Evolutionary conservation across 2,797 vertebrate species (phyloP).

Genomic region (Melanotaenia trifasciata): DNA sequence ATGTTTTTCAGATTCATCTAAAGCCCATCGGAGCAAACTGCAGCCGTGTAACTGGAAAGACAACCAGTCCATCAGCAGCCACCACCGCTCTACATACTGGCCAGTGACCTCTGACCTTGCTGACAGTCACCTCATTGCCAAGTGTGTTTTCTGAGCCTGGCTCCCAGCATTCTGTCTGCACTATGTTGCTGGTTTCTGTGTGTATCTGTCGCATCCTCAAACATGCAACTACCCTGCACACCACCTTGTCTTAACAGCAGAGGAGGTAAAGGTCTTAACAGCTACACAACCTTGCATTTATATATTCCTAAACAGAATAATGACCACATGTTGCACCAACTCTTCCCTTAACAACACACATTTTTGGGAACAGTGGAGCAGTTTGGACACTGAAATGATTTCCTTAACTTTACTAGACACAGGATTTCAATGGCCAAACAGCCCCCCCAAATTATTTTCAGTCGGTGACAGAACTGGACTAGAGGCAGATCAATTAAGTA

Average conservation of each 20-base stretch:
- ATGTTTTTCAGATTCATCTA: slow-evolving; percentile 18
- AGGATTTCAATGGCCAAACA: too few relatives aligned
- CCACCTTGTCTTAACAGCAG: slow-evolving; percentile 8
- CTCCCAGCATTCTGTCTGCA: slow-evolving; percentile 40
- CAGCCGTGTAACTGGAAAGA: slow-evolving; percentile 42
- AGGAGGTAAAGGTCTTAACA: slow-evolving; percentile 2
- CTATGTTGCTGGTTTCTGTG: slow-evolving; percentile 40
- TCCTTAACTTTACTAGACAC: too few relatives aligned
- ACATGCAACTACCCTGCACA: slow-evolving; percentile 3
- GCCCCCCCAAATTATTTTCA: too few relatives aligned
- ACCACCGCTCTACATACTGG: slow-evolving; percentile 46
- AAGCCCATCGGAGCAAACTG: slow-evolving; percentile 5
- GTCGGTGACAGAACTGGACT: too few relatives aligned
- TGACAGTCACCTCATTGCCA: slow-evolving; percentile 61
- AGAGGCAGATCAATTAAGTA: too few relatives aligned
- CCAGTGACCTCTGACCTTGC: slow-evolving; percentile 64
- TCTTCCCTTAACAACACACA: not conserved
- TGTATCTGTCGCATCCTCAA: slow-evolving; percentile 33
- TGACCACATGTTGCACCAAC: not conserved
- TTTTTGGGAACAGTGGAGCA: too few relatives aligned
- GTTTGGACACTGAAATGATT: too few relatives aligned
- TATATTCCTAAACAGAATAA: not conserved
- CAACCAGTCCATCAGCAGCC: slow-evolving; percentile 22
- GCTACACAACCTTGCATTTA: slow-evolving; percentile 3
- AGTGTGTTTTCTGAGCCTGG: slow-evolving; percentile 50